These are phyloP conservation scores for Rhinoderma darwinii DNA, from an alignment of 2,113 vertebrate species.

Conservation along the genomic window DNA sequence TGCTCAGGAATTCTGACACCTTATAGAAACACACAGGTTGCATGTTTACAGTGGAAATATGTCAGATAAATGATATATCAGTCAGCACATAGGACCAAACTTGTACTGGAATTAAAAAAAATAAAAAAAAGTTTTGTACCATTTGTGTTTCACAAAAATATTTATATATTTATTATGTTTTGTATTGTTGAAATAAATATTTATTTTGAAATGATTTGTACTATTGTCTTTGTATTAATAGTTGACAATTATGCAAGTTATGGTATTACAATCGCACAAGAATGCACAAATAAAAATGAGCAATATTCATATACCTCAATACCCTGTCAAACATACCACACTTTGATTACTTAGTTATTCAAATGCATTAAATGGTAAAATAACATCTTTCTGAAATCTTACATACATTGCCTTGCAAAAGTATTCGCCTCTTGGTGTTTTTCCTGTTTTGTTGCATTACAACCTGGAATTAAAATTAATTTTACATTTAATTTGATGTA, in stretches of 20 bases:
- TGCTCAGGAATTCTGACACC: background rate
- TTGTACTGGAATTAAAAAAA: too few relatives aligned
- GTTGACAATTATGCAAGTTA: background rate
- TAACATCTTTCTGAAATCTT: too few relatives aligned
- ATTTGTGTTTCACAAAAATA: background rate
- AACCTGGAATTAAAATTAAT: too few relatives aligned
- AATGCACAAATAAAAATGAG: background rate
- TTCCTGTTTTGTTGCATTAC: too few relatives aligned
- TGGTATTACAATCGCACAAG: background rate
- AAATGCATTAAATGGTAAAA: too few relatives aligned
- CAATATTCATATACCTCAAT: background rate
- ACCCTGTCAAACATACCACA: too few relatives aligned
- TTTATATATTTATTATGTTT: conserved; percentile 47
- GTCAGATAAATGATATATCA: background rate
- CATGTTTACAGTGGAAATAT: conserved; percentile 13
- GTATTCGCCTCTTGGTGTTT: too few relatives aligned
- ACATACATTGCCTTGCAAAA: too few relatives aligned
- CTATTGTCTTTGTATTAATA: background rate
- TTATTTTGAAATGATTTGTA: conserved; percentile 16
- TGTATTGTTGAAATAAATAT: conserved; percentile 41
- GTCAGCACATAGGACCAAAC: background rate
- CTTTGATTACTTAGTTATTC: too few relatives aligned
- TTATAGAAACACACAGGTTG: background rate
- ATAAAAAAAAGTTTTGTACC: background rate
- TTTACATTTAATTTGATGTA: too few relatives aligned